Evolutionary conservation across 2,888 invertebrate species (phyloP).

Genomic region (Drosophila macrospina): DNA sequence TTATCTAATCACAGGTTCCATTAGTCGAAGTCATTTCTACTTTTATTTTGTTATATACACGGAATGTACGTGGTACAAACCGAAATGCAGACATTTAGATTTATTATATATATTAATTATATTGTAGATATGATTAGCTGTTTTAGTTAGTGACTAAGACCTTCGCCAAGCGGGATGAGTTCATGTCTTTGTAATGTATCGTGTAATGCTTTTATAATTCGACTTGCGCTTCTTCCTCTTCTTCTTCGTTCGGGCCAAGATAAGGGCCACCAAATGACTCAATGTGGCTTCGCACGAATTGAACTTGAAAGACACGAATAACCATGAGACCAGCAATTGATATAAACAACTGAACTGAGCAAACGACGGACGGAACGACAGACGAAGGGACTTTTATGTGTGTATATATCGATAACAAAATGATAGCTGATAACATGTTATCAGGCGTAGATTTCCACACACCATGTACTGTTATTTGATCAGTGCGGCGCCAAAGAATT

Average conservation of each 20-base stretch:
- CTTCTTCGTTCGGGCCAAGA: conserved; percentile 23
- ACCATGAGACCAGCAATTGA: conserved; percentile 19
- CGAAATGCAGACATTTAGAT: conserved; percentile 21
- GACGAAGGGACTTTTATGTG: background rate
- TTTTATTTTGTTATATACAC: conserved; percentile 17
- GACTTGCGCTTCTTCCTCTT: conserved; percentile 2
- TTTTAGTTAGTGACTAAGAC: conserved; percentile 14
- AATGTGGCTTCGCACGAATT: conserved; percentile 17
- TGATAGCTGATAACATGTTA: conserved; percentile 65
- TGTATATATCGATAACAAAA: conserved; percentile 57
- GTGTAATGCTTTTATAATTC: conserved; percentile 47
- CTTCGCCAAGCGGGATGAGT: conserved; percentile 32
- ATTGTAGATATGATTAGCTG: conserved; percentile 46
- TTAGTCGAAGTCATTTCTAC: conserved; percentile 37
- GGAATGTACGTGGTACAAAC: conserved; percentile 3
- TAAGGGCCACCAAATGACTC: conserved; percentile 43
- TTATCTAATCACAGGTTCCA: conserved; percentile 52
- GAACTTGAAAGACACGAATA: conserved; percentile 62
- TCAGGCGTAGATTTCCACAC: conserved; percentile 60
- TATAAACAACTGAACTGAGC: background rate
- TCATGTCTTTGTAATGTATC: conserved; percentile 40
- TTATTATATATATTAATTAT: conserved; percentile 40
- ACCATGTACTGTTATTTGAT: conserved; percentile 15
- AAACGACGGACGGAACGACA: too few relatives aligned
- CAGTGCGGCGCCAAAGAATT: conserved; percentile 28